A percentile compares a stretch with the other conserved stretches of the same genome.
phyloP scores from a whole-genome alignment of 53 echinoderm and acorn worm species.

The Temnopleurus reevesii region DNA sequence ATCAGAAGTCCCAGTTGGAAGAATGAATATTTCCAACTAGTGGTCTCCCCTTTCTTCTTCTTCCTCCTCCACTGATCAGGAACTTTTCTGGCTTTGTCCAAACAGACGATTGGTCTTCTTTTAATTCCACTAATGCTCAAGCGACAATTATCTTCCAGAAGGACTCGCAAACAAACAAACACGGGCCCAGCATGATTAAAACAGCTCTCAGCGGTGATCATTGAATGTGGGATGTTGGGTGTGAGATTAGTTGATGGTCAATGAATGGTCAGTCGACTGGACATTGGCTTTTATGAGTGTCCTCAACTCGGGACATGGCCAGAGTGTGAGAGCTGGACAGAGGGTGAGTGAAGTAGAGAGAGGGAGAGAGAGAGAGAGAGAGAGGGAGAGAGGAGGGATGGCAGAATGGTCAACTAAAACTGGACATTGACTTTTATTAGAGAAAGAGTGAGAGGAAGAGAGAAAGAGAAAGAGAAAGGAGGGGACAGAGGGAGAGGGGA shows the following conservation, averaged over 20 bases:
- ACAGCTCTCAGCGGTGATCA: not conserved
- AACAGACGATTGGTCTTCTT: not conserved
- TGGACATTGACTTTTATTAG: too few relatives aligned
- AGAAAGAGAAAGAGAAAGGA: not conserved
- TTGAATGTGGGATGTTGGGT: not conserved
- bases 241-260: not conserved
- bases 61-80: not conserved
- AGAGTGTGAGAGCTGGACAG: not conserved
- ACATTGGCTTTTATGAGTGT: slow-evolving; percentile 33
- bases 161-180: not conserved
- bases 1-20: not conserved
- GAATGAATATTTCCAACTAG: slow-evolving; percentile 17
- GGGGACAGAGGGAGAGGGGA: not conserved
- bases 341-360: not conserved
- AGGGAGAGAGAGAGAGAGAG: not conserved
- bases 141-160: not conserved
- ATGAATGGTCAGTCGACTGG: slow-evolving; percentile 32
- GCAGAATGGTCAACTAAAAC: slow-evolving; percentile 12
- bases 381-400: not conserved
- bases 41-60: not conserved
- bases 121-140: not conserved
- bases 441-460: not conserved
- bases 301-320: slow-evolving; percentile 33
- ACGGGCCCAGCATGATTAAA: not conserved
- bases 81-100: slow-evolving; percentile 14